These are phyloP conservation scores for Carterocephalus palaemon DNA, from an alignment of 2,888 invertebrate genomes.

Conservation along the genomic window DNA sequence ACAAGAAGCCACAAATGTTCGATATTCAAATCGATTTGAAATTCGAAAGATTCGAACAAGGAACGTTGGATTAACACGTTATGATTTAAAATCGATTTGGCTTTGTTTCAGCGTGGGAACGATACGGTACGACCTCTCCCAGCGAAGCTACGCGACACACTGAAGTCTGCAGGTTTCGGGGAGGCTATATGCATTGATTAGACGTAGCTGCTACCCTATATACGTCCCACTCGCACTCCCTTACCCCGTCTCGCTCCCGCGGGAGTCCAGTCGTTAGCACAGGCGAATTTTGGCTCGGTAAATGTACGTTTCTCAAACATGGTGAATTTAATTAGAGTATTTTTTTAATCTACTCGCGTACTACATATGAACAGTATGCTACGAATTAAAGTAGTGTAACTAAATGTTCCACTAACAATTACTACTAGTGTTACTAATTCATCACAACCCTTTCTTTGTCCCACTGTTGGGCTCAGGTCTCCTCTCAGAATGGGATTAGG, in stretches of 20 bases:
- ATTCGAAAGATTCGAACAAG: slow-evolving; percentile 8
- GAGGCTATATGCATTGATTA: slow-evolving; percentile 74
- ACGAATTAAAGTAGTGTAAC: no score
- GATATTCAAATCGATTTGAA: slow-evolving; percentile 11
- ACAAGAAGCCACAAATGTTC: slow-evolving; percentile 19
- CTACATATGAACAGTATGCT: neutral
- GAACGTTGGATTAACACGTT: slow-evolving; percentile 17
- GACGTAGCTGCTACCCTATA: slow-evolving; percentile 59
- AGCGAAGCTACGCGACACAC: slow-evolving; percentile 53
- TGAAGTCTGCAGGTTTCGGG: slow-evolving; percentile 61
- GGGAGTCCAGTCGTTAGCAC: slow-evolving; percentile 49
- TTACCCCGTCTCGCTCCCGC: slow-evolving; percentile 45
- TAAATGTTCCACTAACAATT: no score
- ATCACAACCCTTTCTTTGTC: no score
- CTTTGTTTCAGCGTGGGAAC: slow-evolving; percentile 3
- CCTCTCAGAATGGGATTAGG: no score
- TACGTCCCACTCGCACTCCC: slow-evolving; percentile 45
- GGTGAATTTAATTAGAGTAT: slow-evolving; percentile 43
- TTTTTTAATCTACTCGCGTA: slow-evolving; percentile 34
- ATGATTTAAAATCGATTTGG: slow-evolving; percentile 22
- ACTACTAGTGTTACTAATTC: no score
- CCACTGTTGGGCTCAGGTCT: no score
- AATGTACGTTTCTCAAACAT: slow-evolving; percentile 57
- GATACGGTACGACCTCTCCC: slow-evolving; percentile 43
- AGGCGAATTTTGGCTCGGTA: slow-evolving; percentile 70